Conservation (phyloP, 2,113 vertebrate species). For the Gobius niger region DNA sequence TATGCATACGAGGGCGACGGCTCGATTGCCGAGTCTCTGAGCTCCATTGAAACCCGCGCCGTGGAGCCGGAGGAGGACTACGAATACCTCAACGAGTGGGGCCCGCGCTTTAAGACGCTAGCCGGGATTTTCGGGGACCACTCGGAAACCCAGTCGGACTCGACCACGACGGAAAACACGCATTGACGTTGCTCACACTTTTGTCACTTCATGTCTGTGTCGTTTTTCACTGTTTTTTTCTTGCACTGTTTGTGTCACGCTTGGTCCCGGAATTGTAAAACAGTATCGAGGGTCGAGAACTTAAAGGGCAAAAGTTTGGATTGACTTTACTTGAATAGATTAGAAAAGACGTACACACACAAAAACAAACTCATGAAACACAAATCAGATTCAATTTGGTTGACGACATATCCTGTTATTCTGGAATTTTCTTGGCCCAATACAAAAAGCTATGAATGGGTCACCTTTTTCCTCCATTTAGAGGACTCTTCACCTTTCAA, state of each 20-base stretch:
- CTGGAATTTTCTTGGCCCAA: no score
- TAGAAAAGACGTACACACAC: no score
- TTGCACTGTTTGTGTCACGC: conserved; percentile 19
- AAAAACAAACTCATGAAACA: no score
- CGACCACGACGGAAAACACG: conserved; percentile 63
- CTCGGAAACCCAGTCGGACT: conserved; percentile 75
- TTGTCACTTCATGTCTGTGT: conserved; percentile 34
- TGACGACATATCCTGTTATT: no score
- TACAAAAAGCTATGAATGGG: no score
- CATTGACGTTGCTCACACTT: conserved; percentile 69
- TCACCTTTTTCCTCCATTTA: no score
- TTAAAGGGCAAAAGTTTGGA: background rate
- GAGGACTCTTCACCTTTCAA: no score
- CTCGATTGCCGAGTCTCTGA: conserved; percentile 92
- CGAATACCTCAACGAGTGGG: conserved; percentile 93
- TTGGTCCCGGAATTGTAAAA: conserved; percentile 58
- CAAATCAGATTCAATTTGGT: no score
- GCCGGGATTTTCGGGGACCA: conserved; percentile 93
- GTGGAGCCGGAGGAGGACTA: conserved; percentile 89
- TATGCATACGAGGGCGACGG: conserved; percentile 95
- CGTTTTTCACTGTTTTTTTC: conserved; percentile 21
- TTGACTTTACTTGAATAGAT: background rate
- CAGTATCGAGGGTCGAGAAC: conserved; percentile 4
- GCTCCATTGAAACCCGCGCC: conserved; percentile 87
- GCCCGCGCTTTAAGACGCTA: conserved; percentile 93